These are phyloP conservation scores for Drosophila leonis DNA, from an alignment of 2,888 invertebrate species.

Conservation along the genomic window DNA sequence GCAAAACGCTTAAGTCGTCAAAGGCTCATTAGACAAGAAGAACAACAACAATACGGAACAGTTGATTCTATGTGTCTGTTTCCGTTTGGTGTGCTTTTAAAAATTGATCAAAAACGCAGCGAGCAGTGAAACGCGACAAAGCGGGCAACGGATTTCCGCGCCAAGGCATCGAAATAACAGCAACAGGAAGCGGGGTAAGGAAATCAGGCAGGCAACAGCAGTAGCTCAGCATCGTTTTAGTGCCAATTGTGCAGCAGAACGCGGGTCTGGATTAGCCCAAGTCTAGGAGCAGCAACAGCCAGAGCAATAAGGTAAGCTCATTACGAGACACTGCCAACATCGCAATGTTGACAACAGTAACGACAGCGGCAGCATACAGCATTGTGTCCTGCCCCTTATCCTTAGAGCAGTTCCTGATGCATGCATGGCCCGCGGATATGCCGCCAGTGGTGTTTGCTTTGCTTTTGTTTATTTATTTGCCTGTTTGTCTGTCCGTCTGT, in stretches of 20 bases:
- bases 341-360: slow-evolving; percentile 56
- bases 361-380: slow-evolving; percentile 29
- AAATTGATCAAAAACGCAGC: slow-evolving; percentile 58
- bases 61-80: slow-evolving; percentile 52
- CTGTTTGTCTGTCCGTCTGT: slow-evolving; percentile 43
- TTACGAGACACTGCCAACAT: slow-evolving; percentile 54
- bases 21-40: slow-evolving; percentile 20
- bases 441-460: slow-evolving; percentile 73
- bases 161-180: slow-evolving; percentile 58
- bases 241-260: slow-evolving; percentile 73
- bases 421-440: slow-evolving; percentile 64
- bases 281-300: slow-evolving; percentile 40
- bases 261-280: slow-evolving; percentile 54
- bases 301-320: slow-evolving; percentile 75
- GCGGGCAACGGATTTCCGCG: slow-evolving; percentile 71
- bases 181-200: slow-evolving; percentile 65
- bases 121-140: slow-evolving; percentile 44
- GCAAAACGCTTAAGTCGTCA: slow-evolving; percentile 8
- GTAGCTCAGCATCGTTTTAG: slow-evolving; percentile 41
- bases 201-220: slow-evolving; percentile 41
- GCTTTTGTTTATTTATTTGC: slow-evolving; percentile 75
- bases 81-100: slow-evolving; percentile 66
- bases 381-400: slow-evolving; percentile 38
- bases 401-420: slow-evolving; percentile 38
- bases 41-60: slow-evolving; percentile 13